These are phyloP conservation scores for Cephus runcator DNA, from an alignment of 2,888 invertebrate species.

Conservation along the genomic window DNA sequence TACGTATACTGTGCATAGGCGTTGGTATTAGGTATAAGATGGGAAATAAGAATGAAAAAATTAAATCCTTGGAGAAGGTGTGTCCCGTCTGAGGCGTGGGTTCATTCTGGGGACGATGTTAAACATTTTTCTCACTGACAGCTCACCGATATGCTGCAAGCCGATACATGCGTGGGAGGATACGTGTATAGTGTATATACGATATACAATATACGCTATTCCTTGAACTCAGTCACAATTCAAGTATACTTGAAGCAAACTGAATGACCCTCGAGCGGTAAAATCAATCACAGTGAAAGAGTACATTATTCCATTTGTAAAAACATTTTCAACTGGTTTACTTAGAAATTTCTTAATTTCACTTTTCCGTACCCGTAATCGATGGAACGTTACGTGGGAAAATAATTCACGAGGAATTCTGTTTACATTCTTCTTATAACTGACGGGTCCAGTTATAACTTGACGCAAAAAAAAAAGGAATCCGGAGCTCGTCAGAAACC, in stretches of 20 bases:
- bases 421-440: neutral
- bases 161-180: neutral
- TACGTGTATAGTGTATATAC: neutral
- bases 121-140: conserved; percentile 26
- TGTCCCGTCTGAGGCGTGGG: conserved; percentile 42
- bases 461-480: neutral
- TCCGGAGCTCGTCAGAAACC: neutral
- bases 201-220: neutral
- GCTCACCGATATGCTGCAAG: conserved; percentile 1
- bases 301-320: neutral
- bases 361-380: neutral
- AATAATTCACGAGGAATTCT: neutral
- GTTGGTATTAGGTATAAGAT: neutral
- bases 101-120: conserved; percentile 43
- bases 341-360: neutral
- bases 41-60: conserved; percentile 21
- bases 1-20: neutral
- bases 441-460: neutral
- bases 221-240: neutral
- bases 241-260: neutral
- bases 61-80: conserved; percentile 24
- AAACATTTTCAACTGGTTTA: neutral
- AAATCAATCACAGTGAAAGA: neutral
- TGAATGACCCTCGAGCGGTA: neutral
- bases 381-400: neutral